Evolutionary conservation across 2,797 vertebrate species (phyloP).

Genomic region (Lutra lutra): DNA sequence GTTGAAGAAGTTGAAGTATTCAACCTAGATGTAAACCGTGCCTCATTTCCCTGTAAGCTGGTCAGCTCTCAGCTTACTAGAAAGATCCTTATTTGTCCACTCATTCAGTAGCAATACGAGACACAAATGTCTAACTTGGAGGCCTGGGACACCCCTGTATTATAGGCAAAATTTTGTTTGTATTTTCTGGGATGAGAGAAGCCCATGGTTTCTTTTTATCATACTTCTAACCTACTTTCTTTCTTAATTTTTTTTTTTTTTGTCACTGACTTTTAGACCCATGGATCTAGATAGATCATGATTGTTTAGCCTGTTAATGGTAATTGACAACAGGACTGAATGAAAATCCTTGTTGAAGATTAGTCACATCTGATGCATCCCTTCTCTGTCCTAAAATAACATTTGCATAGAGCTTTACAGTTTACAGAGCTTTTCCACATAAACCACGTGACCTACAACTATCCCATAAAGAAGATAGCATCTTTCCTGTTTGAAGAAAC

Average conservation of each 20-base stretch:
- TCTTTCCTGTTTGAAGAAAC: constrained; percentile 53
- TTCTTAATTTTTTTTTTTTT: not conserved
- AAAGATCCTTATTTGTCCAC: constrained; percentile 13
- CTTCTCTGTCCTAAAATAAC: not conserved
- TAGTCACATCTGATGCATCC: not conserved
- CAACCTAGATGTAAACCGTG: constrained; percentile 20
- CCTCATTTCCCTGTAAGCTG: constrained; percentile 48
- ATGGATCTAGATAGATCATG: not conserved
- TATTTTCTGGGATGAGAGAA: constrained; percentile 38
- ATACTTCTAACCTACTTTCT: not conserved
- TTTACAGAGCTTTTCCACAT: not conserved
- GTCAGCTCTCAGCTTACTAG: constrained; percentile 37
- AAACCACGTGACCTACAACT: not conserved
- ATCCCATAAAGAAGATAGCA: not conserved
- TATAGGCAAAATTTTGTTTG: not conserved
- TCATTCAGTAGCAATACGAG: not conserved
- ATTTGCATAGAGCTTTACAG: not conserved
- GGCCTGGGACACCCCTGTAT: not conserved
- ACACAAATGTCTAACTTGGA: not conserved
- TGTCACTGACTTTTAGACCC: not conserved
- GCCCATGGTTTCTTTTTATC: not conserved
- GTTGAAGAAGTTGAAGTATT: constrained; percentile 61
- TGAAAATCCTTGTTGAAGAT: constrained; percentile 46
- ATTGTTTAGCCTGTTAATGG: not conserved
- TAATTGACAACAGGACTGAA: not conserved